A percentile compares a stretch with the other conserved stretches of the same genome.
Conservation (phyloP, 2,113 vertebrate species). For the Donacobius atricapilla region DNA sequence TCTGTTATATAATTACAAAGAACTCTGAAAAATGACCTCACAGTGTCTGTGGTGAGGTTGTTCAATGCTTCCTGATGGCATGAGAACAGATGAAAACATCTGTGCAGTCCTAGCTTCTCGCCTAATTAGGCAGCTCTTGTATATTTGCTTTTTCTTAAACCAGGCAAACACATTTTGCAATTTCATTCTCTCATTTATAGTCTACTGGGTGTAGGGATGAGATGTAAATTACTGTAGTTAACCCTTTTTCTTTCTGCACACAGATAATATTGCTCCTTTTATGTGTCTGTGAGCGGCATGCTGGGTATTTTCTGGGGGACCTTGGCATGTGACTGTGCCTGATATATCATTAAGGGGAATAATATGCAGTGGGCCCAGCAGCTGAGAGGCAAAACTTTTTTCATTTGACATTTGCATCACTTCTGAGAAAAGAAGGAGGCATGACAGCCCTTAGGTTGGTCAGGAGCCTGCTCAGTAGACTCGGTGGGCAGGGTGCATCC, state of each 20-base stretch:
- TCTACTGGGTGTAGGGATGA: neutral
- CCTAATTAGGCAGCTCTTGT: neutral
- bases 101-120: neutral
- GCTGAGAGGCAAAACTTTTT: neutral
- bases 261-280: neutral
- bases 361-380: neutral
- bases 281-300: neutral
- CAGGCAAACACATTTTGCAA: neutral
- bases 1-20: slow-evolving; percentile 55
- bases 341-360: neutral
- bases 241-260: neutral
- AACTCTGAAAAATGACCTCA: slow-evolving; percentile 1
- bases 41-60: neutral
- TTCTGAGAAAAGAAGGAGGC: neutral
- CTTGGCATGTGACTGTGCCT: neutral
- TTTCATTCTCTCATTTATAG: neutral
- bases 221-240: slow-evolving; percentile 8
- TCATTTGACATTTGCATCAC: neutral
- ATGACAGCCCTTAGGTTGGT: neutral
- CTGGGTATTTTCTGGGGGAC: neutral
- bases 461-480: neutral
- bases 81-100: slow-evolving; percentile 5
- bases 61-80: neutral
- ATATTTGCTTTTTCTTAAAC: slow-evolving; percentile 54
- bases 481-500: accelerated